phyloP scores from a whole-genome alignment of 2,888 invertebrate genomes.

The Drosophila percnosoma region DNA sequence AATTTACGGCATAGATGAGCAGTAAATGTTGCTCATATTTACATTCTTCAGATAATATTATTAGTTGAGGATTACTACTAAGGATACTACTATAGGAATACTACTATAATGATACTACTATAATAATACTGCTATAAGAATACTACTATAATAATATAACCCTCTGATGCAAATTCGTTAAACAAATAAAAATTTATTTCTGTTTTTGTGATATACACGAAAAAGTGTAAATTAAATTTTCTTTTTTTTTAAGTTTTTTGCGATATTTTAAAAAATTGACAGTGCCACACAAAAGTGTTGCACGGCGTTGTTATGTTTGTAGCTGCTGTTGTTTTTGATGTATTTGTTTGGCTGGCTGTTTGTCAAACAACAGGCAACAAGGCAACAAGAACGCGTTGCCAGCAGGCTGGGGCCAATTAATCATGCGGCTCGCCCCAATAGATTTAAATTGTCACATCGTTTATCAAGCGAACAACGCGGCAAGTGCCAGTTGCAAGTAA shows the following conservation, averaged over 20 bases:
- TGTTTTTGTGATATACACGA: not conserved
- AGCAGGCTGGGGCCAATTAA: conserved; percentile 66
- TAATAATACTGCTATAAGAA: too few species aligned
- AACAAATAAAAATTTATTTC: not conserved
- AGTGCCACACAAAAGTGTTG: conserved; percentile 54
- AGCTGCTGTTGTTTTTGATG: conserved; percentile 39
- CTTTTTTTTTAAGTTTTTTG: conserved; percentile 23
- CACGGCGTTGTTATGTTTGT: conserved; percentile 23
- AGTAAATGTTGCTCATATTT: not conserved
- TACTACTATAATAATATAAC: not conserved
- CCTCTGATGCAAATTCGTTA: not conserved
- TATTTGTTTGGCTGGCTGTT: conserved; percentile 52
- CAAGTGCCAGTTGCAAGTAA: conserved; percentile 22
- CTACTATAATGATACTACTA: too few species aligned
- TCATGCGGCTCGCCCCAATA: conserved; percentile 71
- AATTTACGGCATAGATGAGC: not conserved
- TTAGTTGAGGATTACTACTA: not conserved
- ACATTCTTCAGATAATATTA: not conserved
- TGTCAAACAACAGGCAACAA: conserved; percentile 36
- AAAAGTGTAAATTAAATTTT: not conserved
- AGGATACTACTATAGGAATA: too few species aligned
- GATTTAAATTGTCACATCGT: conserved; percentile 81
- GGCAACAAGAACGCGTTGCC: conserved; percentile 30
- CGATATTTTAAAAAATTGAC: conserved; percentile 62
- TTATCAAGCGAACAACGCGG: conserved; percentile 58